Base-by-base conservation (phyloP, 2,888 invertebrate genomes). In the Drosophila anomelani region DNA sequence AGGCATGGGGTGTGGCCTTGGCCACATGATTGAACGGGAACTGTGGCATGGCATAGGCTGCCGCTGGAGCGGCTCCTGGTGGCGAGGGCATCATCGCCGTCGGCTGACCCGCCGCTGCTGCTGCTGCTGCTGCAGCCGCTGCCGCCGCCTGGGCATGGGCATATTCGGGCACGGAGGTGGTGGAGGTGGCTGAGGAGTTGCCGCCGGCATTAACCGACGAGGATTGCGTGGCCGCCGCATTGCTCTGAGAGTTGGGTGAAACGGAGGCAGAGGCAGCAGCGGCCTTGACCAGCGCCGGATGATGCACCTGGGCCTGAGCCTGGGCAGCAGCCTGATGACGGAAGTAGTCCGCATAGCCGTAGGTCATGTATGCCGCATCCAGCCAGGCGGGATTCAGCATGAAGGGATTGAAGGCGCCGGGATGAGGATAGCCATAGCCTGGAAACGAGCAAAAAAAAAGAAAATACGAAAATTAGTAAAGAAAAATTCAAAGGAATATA, bases 381-480 rank as follows among this genome's bases (percentile, higher is more conserved):
- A 97, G 93, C 96, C 97, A 97, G 39, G 96, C 96, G 0, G 97
- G 96, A 89, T 96, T 96, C 66, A 97, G 93, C 75, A 97, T 93
- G 92, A 96, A 96, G 3, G 96, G 96, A 86, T 95, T 96, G 91
- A 96, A 96, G 26, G 95, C 95, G 44, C 95, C 95, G 4, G 96
- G 96, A 92, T 96, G 96, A 38, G 96, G 96, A 90, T 96, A 97
- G 71, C 96, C 96, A 91, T 95, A 96, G 94, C 94, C 97, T 97
- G 93, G 7, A 77, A 55, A 15, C n/a, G 20, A 1, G 23, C n/a
- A 17, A 41, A 34, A 20, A 20, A 20, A 36, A 13, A 7, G 4
- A 29, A 10, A 13, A 36, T 6, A 20, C 0, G n/a, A 6, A 60
- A 70, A 57, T 64, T 47, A 20, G 53, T 59, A 51, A 74, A 32